Evolutionary conservation across 2,888 invertebrate genomes (phyloP).

Genomic region (Thysanoteuthis rhombus): DNA sequence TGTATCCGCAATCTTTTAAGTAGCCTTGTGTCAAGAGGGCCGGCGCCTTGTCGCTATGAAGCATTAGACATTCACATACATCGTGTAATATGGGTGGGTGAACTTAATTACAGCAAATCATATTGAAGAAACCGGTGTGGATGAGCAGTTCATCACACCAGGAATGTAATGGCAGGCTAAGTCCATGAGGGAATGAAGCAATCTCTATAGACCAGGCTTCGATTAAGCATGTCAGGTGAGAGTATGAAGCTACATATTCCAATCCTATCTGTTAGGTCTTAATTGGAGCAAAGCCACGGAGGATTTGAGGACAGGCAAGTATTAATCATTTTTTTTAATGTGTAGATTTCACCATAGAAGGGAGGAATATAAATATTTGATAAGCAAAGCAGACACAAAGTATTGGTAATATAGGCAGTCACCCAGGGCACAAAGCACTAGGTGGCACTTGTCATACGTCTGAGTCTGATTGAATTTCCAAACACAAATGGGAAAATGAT

Average conservation of each 20-base stretch:
- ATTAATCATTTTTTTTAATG: too few relatives aligned
- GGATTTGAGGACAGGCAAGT: too few relatives aligned
- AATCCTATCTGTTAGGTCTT: background rate
- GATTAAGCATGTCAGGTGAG: background rate
- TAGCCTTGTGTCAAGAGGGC: background rate
- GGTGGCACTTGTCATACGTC: too few relatives aligned
- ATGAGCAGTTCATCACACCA: background rate
- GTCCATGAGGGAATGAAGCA: background rate
- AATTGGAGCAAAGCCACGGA: background rate
- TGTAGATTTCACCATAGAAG: too few relatives aligned
- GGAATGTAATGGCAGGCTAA: background rate
- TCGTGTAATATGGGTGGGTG: background rate
- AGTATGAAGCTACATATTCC: background rate
- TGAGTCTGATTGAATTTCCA: too few relatives aligned
- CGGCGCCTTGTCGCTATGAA: background rate
- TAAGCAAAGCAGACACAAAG: too few relatives aligned
- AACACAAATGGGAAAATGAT: too few relatives aligned
- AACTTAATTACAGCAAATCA: background rate
- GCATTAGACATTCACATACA: background rate
- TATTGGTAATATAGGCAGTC: too few relatives aligned
- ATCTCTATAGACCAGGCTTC: background rate
- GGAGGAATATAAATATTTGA: too few relatives aligned
- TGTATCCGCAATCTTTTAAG: background rate
- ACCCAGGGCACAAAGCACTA: too few relatives aligned
- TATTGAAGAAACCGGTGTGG: background rate